Evolutionary conservation across 1,140 invertebrate genomes (phyloP).

Genomic region (Lasaia peninsularis): DNA sequence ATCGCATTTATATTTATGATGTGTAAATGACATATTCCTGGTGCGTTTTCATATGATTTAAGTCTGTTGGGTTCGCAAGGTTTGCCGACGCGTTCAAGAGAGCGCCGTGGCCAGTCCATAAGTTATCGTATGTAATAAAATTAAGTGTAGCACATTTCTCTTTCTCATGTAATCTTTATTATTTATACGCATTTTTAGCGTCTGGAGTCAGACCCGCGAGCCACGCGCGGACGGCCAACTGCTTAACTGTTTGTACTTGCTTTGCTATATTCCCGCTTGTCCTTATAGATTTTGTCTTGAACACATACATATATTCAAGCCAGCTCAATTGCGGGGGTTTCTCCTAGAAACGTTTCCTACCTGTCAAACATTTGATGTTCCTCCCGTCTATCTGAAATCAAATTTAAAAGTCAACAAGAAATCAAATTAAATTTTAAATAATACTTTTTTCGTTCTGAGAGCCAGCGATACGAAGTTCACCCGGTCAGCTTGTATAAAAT

Average conservation of each 20-base stretch:
- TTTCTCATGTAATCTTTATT: slow-evolving; percentile 76
- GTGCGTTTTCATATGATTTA: background rate
- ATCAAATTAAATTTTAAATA: too few species aligned
- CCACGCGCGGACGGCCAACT: background rate
- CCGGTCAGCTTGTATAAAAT: too few species aligned
- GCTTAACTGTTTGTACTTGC: slow-evolving; percentile 6
- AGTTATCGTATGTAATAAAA: slow-evolving; percentile 77
- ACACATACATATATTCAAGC: slow-evolving; percentile 17
- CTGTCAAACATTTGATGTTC: too few species aligned
- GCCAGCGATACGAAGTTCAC: too few species aligned
- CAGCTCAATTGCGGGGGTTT: too few species aligned
- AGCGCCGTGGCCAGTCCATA: slow-evolving; percentile 69
- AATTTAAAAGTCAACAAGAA: too few species aligned
- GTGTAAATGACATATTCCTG: slow-evolving; percentile 20
- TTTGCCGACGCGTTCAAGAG: slow-evolving; percentile 61
- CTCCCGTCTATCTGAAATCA: too few species aligned
- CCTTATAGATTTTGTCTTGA: slow-evolving; percentile 14
- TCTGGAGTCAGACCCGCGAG: slow-evolving; percentile 49
- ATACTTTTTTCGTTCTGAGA: too few species aligned
- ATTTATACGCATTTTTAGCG: slow-evolving; percentile 75
- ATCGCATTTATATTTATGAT: slow-evolving; percentile 11
- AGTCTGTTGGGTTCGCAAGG: background rate
- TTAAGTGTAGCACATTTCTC: slow-evolving; percentile 77
- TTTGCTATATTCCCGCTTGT: slow-evolving; percentile 19
- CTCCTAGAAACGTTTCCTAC: too few species aligned